Evolutionary conservation across 2,113 vertebrate genomes (phyloP).

Genomic region (Neoarius graeffei): DNA sequence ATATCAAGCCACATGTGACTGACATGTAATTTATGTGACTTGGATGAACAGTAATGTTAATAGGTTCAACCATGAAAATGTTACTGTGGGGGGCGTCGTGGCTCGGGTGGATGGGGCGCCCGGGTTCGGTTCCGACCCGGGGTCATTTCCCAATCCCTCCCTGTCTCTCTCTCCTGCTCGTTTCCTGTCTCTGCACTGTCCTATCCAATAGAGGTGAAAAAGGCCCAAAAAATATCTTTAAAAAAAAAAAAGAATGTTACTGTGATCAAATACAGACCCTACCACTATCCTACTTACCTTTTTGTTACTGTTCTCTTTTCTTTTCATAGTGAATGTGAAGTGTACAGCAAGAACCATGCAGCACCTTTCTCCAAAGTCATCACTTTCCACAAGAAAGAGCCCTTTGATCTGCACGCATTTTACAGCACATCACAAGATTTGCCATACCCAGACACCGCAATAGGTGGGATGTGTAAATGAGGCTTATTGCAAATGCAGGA

Average conservation of each 20-base stretch:
- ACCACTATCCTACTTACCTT: neutral
- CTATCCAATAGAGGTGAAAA: too few species aligned
- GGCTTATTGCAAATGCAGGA: neutral
- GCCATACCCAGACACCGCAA: slow-evolving; percentile 89
- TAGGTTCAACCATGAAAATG: neutral
- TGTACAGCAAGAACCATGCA: slow-evolving; percentile 91
- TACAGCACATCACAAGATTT: slow-evolving; percentile 89
- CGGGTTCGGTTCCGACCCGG: too few species aligned
- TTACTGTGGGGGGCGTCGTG: too few species aligned
- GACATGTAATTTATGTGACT: neutral
- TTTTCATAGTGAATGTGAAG: slow-evolving; percentile 86
- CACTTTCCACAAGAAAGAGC: slow-evolving; percentile 96
- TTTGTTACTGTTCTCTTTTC: neutral
- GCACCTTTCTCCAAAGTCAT: slow-evolving; percentile 96
- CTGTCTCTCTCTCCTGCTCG: too few species aligned
- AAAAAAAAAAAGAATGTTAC: too few species aligned
- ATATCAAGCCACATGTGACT: neutral
- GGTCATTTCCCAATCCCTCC: too few species aligned
- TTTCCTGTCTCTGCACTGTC: too few species aligned
- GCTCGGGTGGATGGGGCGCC: too few species aligned
- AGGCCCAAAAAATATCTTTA: too few species aligned
- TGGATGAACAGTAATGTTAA: neutral
- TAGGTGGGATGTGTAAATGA: slow-evolving; percentile 75
- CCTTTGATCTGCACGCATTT: slow-evolving; percentile 91
- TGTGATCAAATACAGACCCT: neutral